Percentiles rank a stretch among this genome's conserved stretches.
phyloP scores from a whole-genome alignment of 2,888 invertebrate species.

The Netelia melanura region DNA sequence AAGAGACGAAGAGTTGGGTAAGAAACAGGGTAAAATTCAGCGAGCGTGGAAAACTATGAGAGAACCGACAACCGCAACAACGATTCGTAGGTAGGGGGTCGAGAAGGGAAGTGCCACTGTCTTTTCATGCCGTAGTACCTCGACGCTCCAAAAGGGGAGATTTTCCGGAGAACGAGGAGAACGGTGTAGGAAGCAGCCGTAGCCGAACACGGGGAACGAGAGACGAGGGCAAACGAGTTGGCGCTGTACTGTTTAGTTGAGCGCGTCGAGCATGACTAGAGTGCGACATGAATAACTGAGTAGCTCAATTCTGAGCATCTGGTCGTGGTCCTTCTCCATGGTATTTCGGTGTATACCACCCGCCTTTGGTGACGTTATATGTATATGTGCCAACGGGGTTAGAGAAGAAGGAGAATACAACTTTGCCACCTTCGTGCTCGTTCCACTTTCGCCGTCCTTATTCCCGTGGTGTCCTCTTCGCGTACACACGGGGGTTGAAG shows the following conservation, averaged over 20 bases:
- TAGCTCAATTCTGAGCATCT: slow-evolving; percentile 78
- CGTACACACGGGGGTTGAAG: slow-evolving; percentile 32
- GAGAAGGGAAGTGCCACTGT: slow-evolving; percentile 22
- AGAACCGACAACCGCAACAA: slow-evolving; percentile 65
- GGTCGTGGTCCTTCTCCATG: slow-evolving; percentile 54
- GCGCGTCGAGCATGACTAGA: slow-evolving; percentile 81
- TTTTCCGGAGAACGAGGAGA: slow-evolving; percentile 54
- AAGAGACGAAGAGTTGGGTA: background rate
- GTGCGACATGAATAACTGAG: slow-evolving; percentile 84
- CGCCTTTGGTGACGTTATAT: slow-evolving; percentile 18
- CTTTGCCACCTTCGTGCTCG: slow-evolving; percentile 66
- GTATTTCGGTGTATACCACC: slow-evolving; percentile 48
- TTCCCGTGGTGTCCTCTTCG: slow-evolving; percentile 40
- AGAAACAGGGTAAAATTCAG: slow-evolving; percentile 55
- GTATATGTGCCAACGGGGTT: slow-evolving; percentile 20
- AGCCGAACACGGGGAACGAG: slow-evolving; percentile 2
- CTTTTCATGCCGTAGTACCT: slow-evolving; percentile 52
- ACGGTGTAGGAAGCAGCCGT: slow-evolving; percentile 27
- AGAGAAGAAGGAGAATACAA: slow-evolving; percentile 53
- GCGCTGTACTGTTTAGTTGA: slow-evolving; percentile 80
- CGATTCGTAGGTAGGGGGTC: slow-evolving; percentile 36
- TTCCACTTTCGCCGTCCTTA: slow-evolving; percentile 55
- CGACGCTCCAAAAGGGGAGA: slow-evolving; percentile 34
- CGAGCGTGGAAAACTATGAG: slow-evolving; percentile 69
- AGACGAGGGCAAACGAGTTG: slow-evolving; percentile 74